Conservation (phyloP, 2,888 invertebrate species). For the Conomelus anceps region DNA sequence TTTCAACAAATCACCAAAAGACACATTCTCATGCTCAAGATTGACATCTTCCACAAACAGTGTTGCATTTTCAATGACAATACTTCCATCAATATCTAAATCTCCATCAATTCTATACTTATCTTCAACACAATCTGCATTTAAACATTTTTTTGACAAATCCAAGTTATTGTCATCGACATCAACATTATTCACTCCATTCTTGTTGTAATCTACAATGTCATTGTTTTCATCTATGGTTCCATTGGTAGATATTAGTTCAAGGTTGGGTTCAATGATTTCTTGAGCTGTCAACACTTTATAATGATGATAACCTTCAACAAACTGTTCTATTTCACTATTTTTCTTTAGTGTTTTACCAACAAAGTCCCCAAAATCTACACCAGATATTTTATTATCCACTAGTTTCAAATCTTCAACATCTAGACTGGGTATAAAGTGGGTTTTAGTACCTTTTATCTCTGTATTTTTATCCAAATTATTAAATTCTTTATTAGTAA, state of each 20-base stretch:
- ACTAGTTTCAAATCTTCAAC: not conserved
- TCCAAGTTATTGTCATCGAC: not conserved
- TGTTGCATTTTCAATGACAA: not conserved
- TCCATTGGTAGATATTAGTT: not conserved
- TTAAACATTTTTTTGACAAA: not conserved
- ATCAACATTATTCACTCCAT: no score
- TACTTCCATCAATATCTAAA: not conserved
- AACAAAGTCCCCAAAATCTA: slow-evolving; percentile 10
- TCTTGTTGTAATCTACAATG: not conserved
- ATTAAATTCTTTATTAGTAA: not conserved
- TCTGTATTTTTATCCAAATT: not conserved
- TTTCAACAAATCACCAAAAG: not conserved
- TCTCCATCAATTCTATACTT: not conserved
- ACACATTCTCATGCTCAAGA: not conserved
- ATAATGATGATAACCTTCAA: not conserved
- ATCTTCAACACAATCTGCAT: not conserved
- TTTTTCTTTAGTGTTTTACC: not conserved
- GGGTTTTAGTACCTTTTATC: not conserved
- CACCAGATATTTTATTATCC: slow-evolving; percentile 15
- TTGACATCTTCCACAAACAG: not conserved
- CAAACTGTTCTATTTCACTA: not conserved
- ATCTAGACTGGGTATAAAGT: not conserved
- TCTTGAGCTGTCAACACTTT: not conserved
- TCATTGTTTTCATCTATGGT: no score
- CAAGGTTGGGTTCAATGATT: not conserved